Evolutionary conservation across 64 coral and sea anemone genomes (phyloP).

Genomic region (Montipora sp.): DNA sequence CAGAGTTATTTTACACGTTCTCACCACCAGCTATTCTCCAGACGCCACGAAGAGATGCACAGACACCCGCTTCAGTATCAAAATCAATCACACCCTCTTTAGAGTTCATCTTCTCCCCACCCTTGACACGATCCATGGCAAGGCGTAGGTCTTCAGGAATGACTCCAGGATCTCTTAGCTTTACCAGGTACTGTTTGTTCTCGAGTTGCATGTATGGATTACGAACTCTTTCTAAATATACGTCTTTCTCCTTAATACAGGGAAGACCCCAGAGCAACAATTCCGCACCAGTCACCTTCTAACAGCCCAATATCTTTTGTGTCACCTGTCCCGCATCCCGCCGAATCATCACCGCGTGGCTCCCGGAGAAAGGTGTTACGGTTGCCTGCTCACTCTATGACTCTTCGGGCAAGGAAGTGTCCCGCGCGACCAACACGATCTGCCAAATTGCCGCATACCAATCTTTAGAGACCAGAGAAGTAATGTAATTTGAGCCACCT

Average conservation of each 20-base stretch:
- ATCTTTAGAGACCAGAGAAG: not conserved
- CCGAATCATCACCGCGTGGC: constrained; percentile 54
- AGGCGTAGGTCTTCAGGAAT: constrained; percentile 83
- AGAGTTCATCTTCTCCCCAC: constrained; percentile 86
- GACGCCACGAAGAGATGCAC: constrained; percentile 8
- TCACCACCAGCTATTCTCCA: constrained; percentile 83
- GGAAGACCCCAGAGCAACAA: constrained; percentile 20
- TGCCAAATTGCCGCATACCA: constrained; percentile 84
- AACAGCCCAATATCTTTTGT: constrained; percentile 97
- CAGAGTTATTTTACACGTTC: constrained; percentile 57
- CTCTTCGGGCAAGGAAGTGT: constrained; percentile 75
- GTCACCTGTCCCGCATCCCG: constrained; percentile 45
- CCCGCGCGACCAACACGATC: constrained; percentile 66
- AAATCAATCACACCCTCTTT: constrained; percentile 44
- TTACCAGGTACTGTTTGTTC: not conserved
- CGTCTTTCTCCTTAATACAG: constrained; percentile 38
- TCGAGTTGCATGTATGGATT: not conserved
- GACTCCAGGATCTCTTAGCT: constrained; percentile 26
- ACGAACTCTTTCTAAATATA: not conserved
- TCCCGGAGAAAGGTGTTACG: constrained; percentile 39
- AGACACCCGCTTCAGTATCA: not conserved
- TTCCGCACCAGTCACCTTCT: constrained; percentile 93
- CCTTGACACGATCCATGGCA: constrained; percentile 81
- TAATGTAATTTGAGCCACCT: too few relatives aligned
- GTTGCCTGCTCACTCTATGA: constrained; percentile 81